phyloP scores from a whole-genome alignment of 2,113 vertebrate species.

The Casuarius casuarius region DNA sequence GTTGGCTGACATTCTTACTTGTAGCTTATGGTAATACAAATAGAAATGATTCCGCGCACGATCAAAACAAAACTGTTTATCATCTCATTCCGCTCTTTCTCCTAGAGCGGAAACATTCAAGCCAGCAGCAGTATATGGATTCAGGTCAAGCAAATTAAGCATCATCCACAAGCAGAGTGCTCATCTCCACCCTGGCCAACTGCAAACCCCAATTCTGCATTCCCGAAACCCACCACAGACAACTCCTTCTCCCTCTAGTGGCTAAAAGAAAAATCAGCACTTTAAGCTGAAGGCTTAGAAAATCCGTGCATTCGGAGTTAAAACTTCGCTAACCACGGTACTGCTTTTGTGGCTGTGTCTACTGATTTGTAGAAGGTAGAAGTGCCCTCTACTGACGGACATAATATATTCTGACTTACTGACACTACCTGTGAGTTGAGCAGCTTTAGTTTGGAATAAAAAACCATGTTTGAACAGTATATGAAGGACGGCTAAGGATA shows the following conservation, averaged over 20 bases:
- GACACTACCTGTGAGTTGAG: background rate
- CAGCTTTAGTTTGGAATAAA: background rate
- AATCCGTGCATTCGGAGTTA: background rate
- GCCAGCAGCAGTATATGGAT: slow-evolving; percentile 28
- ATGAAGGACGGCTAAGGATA: background rate
- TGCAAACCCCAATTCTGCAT: background rate
- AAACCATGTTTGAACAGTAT: too few species aligned
- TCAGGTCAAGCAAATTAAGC: slow-evolving; percentile 55
- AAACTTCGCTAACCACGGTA: background rate
- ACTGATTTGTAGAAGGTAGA: background rate
- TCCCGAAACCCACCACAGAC: background rate
- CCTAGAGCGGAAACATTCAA: background rate
- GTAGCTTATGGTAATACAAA: background rate
- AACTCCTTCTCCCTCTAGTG: background rate
- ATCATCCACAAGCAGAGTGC: background rate
- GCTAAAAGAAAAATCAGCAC: background rate
- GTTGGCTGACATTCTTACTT: background rate
- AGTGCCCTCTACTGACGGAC: too few species aligned
- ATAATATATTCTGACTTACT: background rate
- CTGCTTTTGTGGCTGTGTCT: background rate
- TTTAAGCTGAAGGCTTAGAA: background rate
- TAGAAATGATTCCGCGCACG: background rate
- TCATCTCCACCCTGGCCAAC: background rate
- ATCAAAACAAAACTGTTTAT: slow-evolving; percentile 28
- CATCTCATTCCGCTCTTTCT: background rate